phyloP scores from a whole-genome alignment of 2,888 invertebrate genomes.

The Brenthis ino region DNA sequence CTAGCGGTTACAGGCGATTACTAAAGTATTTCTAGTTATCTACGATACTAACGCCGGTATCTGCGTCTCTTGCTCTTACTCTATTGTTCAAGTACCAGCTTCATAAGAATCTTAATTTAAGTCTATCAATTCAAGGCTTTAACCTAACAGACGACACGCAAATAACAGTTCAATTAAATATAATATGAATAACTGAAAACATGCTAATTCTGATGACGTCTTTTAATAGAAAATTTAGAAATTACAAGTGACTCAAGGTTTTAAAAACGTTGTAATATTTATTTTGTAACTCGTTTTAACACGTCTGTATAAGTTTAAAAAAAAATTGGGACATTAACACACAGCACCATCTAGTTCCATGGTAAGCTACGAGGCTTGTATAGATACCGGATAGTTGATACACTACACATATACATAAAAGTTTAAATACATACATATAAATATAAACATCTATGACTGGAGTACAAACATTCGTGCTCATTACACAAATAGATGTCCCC shows the following conservation, averaged over 20 bases:
- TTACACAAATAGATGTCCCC: too few relatives aligned
- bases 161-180: background rate
- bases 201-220: background rate
- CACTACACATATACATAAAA: too few relatives aligned
- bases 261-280: background rate
- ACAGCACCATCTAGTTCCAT: too few relatives aligned
- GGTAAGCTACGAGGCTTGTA: too few relatives aligned
- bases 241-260: background rate
- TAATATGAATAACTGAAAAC: background rate
- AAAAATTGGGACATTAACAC: too few relatives aligned
- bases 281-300: constrained; percentile 6
- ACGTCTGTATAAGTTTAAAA: too few relatives aligned
- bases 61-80: background rate
- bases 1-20: too few relatives aligned
- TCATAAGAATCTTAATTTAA: constrained; percentile 13
- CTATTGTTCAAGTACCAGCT: constrained; percentile 15
- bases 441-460: too few relatives aligned
- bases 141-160: background rate
- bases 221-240: background rate
- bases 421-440: too few relatives aligned
- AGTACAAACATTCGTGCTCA: too few relatives aligned
- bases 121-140: constrained; percentile 17
- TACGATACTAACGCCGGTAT: background rate
- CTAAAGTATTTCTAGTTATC: background rate
- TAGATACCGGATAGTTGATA: too few relatives aligned